Evolutionary conservation across 2,113 vertebrate genomes (phyloP).

Genomic region (Trematomus loennbergii): DNA sequence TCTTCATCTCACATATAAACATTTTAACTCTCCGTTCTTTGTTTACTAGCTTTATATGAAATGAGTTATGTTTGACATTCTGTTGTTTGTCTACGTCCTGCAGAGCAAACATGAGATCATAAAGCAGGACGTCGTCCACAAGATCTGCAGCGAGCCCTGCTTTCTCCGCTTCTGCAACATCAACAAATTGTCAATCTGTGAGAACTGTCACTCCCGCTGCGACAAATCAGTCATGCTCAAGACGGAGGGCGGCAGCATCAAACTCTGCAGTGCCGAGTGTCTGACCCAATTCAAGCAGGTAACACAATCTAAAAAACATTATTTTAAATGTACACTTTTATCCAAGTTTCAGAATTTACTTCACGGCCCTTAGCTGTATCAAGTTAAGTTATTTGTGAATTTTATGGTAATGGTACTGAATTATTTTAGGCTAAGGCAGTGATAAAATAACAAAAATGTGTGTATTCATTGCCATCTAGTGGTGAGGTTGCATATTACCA

Average conservation of each 20-base stretch:
- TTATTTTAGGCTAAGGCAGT: not conserved
- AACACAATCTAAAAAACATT: not conserved
- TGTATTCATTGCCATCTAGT: too few species aligned
- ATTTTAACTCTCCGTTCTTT: not conserved
- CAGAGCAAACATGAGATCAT: conserved; percentile 92
- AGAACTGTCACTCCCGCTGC: conserved; percentile 86
- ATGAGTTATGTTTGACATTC: not conserved
- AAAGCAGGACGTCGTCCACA: conserved; percentile 87
- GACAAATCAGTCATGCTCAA: conserved; percentile 84
- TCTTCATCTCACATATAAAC: not conserved
- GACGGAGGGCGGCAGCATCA: conserved; percentile 85
- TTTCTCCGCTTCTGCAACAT: conserved; percentile 90
- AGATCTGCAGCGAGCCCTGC: conserved; percentile 92
- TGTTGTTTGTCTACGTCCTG: not conserved
- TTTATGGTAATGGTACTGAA: not conserved
- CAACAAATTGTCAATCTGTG: conserved; percentile 90
- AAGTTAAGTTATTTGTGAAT: not conserved
- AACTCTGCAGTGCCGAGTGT: conserved; percentile 88
- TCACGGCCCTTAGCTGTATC: not conserved
- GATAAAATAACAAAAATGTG: too few species aligned
- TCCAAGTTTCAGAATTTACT: not conserved
- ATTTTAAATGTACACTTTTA: not conserved
- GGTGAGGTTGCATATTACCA: too few species aligned
- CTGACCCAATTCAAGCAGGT: conserved; percentile 90
- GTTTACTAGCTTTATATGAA: not conserved